phyloP scores from a whole-genome alignment of 2,113 vertebrate genomes.

The Equus przewalskii region DNA sequence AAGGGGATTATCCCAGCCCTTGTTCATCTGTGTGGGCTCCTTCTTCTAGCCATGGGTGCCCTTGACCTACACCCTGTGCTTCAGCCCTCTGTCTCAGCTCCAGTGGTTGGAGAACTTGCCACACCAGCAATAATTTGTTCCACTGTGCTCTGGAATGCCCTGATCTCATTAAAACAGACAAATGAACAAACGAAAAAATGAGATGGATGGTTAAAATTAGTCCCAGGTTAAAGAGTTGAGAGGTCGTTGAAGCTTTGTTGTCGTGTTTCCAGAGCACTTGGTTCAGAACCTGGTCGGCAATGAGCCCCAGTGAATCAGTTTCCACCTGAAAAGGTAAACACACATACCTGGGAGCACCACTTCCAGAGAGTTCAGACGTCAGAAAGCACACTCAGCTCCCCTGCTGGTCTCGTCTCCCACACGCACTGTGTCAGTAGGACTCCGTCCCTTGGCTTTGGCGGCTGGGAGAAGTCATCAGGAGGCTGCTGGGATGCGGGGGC shows the following conservation, averaged over 20 bases:
- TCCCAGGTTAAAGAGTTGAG: not conserved
- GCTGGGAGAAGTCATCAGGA: no score
- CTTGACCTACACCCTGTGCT: fast-evolving
- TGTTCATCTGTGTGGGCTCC: not conserved
- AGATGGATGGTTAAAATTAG: not conserved
- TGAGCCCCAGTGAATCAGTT: not conserved
- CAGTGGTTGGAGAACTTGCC: not conserved
- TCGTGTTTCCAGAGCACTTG: not conserved
- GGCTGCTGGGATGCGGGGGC: fast-evolving
- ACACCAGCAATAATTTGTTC: fast-evolving
- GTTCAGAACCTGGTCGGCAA: not conserved
- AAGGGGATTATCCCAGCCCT: fast-evolving
- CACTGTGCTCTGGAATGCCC: not conserved
- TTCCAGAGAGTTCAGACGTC: not conserved
- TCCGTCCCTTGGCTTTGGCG: not conserved
- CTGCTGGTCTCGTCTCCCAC: not conserved
- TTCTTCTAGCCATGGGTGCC: fast-evolving
- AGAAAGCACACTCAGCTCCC: fast-evolving
- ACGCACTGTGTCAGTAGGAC: fast-evolving
- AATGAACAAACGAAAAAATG: fast-evolving
- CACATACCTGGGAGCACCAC: fast-evolving
- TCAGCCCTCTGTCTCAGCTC: no score
- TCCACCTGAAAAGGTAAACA: not conserved
- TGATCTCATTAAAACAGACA: not conserved
- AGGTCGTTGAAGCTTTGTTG: not conserved